Percentiles rank a stretch among this genome's conserved stretches.
phyloP scores from a whole-genome alignment of 2,888 invertebrate genomes.

The Xanthostigma xanthostigma region DNA sequence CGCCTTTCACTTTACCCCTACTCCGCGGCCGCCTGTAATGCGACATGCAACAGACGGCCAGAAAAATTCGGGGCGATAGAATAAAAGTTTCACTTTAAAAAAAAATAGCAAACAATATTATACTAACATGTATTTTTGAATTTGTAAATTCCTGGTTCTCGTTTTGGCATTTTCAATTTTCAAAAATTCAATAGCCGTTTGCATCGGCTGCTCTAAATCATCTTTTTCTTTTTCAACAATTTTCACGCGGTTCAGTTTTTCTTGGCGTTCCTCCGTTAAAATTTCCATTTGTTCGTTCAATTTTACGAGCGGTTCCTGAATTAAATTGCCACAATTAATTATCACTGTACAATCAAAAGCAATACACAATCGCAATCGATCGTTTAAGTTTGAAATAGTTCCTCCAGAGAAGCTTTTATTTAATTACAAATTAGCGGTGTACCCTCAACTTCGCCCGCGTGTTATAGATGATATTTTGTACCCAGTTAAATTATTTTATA shows the following conservation, averaged over 20 bases:
- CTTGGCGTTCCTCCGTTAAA: slow-evolving; percentile 54
- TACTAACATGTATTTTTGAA: slow-evolving; percentile 52
- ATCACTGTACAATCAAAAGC: not conserved
- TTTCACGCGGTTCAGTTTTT: slow-evolving; percentile 73
- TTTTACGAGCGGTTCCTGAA: slow-evolving; percentile 60
- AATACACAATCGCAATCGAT: no score
- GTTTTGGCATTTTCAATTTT: slow-evolving; percentile 63
- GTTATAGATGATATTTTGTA: no score
- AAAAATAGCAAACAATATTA: not conserved
- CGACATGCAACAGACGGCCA: no score
- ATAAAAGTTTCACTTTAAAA: no score
- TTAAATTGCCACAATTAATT: slow-evolving; percentile 5
- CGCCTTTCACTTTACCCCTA: no score
- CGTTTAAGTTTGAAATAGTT: no score
- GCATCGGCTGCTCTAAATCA: slow-evolving; percentile 62
- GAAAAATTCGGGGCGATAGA: no score
- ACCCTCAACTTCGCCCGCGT: no score
- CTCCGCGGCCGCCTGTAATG: no score
- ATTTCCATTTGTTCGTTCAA: slow-evolving; percentile 58
- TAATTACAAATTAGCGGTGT: no score
- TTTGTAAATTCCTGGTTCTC: slow-evolving; percentile 50
- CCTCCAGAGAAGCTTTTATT: no score
- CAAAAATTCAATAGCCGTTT: slow-evolving; percentile 62
- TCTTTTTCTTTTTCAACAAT: slow-evolving; percentile 68
- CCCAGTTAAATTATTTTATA: no score